phyloP scores from a whole-genome alignment of 1,140 invertebrate species.

The Trachymyrmex septentrionalis region DNA sequence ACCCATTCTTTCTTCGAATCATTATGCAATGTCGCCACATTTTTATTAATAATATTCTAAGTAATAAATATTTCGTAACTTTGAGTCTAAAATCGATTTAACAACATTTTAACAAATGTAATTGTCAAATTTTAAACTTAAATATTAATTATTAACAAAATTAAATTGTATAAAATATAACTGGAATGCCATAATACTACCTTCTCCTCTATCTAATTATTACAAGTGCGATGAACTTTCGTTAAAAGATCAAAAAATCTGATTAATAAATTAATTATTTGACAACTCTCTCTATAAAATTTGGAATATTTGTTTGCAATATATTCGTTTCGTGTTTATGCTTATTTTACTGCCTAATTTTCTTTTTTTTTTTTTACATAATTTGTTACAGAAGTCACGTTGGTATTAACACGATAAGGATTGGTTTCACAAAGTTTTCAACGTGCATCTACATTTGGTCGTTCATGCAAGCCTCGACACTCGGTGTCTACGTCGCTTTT shows the following conservation, averaged over 20 bases:
- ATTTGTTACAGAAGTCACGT: slow-evolving; percentile 85
- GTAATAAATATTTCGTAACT: too few species aligned
- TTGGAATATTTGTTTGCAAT: background rate
- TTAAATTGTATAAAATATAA: too few species aligned
- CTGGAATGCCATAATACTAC: too few species aligned
- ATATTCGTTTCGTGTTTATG: background rate
- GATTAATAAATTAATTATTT: background rate
- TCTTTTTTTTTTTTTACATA: background rate
- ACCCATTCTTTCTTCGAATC: too few species aligned
- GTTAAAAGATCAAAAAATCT: background rate
- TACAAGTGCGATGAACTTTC: background rate
- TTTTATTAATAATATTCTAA: too few species aligned
- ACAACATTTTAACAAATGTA: too few species aligned
- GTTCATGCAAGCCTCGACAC: slow-evolving; percentile 86
- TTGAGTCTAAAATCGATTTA: too few species aligned
- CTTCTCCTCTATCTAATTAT: background rate
- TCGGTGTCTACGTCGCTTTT: slow-evolving; percentile 87
- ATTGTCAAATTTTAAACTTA: too few species aligned
- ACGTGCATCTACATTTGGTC: slow-evolving; percentile 88
- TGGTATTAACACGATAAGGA: slow-evolving; percentile 87
- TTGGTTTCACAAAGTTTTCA: slow-evolving; percentile 88
- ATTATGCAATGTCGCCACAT: too few species aligned
- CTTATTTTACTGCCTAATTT: background rate
- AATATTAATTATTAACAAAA: too few species aligned
- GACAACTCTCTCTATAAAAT: background rate